phyloP scores from a whole-genome alignment of 2,797 vertebrate genomes.

The Chiloscyllium punctatum region DNA sequence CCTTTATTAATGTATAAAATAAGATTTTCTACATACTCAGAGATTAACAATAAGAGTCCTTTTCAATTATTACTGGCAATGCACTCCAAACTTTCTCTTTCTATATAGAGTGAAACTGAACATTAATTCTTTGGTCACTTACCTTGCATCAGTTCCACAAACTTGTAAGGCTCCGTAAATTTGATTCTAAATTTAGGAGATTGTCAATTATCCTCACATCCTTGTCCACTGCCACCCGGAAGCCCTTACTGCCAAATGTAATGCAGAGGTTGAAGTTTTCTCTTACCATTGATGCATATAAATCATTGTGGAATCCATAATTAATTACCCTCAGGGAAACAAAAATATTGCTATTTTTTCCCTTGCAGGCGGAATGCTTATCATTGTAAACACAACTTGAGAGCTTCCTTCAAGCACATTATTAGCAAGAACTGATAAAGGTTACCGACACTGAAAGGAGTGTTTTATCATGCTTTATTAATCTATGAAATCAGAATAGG shows the following conservation, averaged over 20 bases:
- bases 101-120: not conserved
- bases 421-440: not conserved
- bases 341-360: not conserved
- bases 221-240: not conserved
- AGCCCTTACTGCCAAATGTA: not conserved
- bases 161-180: not conserved
- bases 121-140: not conserved
- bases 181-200: not conserved
- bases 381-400: not conserved
- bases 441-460: not conserved
- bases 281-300: not conserved
- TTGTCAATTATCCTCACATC: conserved; percentile 10
- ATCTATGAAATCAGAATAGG: not conserved
- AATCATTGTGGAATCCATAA: conserved; percentile 22
- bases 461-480: not conserved
- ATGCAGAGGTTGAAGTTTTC: not conserved
- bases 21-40: not conserved
- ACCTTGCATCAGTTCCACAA: not conserved
- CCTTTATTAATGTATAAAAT: not conserved
- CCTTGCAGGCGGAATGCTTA: not conserved
- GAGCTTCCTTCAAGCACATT: not conserved
- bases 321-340: not conserved
- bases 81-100: not conserved
- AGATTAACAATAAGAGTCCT: not conserved
- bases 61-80: not conserved